Conservation (phyloP, 2,113 vertebrate species). For the Mesitornis unicolor region DNA sequence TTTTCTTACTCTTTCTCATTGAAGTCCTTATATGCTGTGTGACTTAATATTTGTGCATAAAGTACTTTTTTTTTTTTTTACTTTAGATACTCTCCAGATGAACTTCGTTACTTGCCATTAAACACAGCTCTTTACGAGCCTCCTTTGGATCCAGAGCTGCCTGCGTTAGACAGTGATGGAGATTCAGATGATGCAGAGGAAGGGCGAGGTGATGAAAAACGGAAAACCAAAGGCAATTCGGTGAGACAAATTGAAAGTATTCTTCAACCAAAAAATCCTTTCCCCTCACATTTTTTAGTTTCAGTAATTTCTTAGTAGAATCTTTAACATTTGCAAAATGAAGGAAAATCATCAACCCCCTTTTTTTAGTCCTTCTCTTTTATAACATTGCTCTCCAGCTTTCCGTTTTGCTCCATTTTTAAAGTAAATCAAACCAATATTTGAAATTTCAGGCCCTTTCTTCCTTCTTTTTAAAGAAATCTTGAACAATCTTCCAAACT, state of each 20-base stretch:
- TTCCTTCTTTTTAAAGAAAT: background rate
- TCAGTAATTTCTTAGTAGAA: background rate
- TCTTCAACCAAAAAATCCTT: background rate
- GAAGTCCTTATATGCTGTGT: background rate
- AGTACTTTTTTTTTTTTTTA: background rate
- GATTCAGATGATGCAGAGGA: slow-evolving; percentile 94
- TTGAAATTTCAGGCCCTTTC: background rate
- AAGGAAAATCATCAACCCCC: background rate
- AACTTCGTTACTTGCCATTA: slow-evolving; percentile 92
- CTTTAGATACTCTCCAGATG: slow-evolving; percentile 92
- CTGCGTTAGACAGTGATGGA: slow-evolving; percentile 90
- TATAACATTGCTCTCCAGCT: background rate
- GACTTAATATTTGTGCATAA: background rate
- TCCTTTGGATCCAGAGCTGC: slow-evolving; percentile 93
- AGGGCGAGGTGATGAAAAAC: slow-evolving; percentile 80
- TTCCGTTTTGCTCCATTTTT: background rate
- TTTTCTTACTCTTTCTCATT: background rate
- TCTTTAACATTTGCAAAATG: background rate
- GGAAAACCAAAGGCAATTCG: slow-evolving; percentile 84
- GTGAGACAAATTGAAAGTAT: slow-evolving; percentile 61
- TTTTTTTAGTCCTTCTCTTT: background rate
- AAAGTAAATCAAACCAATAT: background rate
- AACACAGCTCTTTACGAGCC: slow-evolving; percentile 97
- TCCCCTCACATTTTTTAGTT: background rate
- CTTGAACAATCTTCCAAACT: background rate